phyloP scores from a whole-genome alignment of 2,797 vertebrate species.

The Atherinosoma microstoma region DNA sequence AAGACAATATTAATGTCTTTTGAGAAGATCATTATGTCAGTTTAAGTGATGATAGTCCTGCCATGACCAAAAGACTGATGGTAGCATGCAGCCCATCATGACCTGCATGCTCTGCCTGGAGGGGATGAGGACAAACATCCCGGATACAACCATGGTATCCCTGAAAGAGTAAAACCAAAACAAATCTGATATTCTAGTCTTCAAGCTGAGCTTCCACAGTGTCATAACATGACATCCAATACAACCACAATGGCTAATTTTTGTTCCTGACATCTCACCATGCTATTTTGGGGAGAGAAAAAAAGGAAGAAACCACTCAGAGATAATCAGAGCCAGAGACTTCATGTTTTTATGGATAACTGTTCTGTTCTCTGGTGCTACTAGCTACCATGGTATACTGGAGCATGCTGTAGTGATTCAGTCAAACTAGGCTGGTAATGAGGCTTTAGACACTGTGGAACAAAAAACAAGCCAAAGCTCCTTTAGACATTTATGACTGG shows the following conservation, averaged over 20 bases:
- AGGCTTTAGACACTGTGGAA: constrained; percentile 2
- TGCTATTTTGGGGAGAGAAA: neutral
- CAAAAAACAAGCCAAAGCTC: constrained; percentile 17
- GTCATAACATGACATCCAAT: neutral
- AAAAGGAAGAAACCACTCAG: neutral
- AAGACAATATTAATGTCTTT: constrained; percentile 18
- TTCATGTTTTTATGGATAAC: constrained; percentile 12
- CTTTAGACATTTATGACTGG: constrained; percentile 13
- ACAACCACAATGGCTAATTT: neutral
- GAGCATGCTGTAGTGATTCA: constrained; percentile 23
- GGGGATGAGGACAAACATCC: neutral
- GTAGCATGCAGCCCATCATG: neutral
- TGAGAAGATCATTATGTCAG: constrained; percentile 36
- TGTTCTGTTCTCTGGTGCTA: constrained; percentile 9
- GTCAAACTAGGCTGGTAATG: constrained; percentile 27
- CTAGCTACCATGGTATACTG: neutral
- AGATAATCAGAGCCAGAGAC: constrained; percentile 10
- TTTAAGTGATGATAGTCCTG: constrained; percentile 13
- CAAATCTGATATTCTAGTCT: neutral
- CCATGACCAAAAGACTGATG: neutral
- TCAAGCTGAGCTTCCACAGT: constrained; percentile 1
- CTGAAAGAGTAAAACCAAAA: neutral
- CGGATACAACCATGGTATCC: constrained; percentile 7
- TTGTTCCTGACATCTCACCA: neutral
- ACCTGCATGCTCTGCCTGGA: neutral